phyloP scores from a whole-genome alignment of 2,888 invertebrate genomes.

The Brachyptera putata region DNA sequence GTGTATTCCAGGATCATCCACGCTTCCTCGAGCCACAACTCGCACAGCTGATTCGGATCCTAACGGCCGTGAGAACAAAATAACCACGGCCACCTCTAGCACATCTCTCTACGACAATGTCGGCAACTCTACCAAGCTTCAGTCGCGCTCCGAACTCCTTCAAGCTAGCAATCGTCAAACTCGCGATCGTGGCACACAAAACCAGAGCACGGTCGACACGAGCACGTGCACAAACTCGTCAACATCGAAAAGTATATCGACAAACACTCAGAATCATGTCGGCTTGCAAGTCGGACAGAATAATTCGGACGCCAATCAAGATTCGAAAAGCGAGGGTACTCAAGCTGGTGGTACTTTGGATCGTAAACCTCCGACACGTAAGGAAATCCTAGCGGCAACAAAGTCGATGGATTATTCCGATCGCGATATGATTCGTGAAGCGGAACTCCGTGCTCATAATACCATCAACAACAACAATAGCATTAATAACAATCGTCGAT shows the following conservation, averaged over 20 bases:
- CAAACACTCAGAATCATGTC: slow-evolving; percentile 66
- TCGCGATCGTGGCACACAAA: slow-evolving; percentile 43
- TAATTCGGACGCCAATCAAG: slow-evolving; percentile 48
- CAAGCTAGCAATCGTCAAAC: slow-evolving; percentile 42
- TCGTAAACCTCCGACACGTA: slow-evolving; percentile 16
- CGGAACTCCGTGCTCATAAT: slow-evolving; percentile 63
- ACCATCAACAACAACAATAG: slow-evolving; percentile 61
- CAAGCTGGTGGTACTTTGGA: slow-evolving; percentile 71
- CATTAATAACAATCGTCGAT: slow-evolving; percentile 53
- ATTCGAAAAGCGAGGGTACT: slow-evolving; percentile 72
- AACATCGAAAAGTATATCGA: slow-evolving; percentile 58
- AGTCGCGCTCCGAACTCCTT: slow-evolving; percentile 34
- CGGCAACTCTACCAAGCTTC: slow-evolving; percentile 39
- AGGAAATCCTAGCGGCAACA: slow-evolving; percentile 36
- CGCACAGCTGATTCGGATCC: slow-evolving; percentile 64
- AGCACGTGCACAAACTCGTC: slow-evolving; percentile 62
- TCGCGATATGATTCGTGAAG: slow-evolving; percentile 57
- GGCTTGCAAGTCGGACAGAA: slow-evolving; percentile 52
- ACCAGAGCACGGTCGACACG: slow-evolving; percentile 65
- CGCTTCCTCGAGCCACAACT: slow-evolving; percentile 72
- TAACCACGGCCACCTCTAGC: slow-evolving; percentile 81
- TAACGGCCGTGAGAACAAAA: slow-evolving; percentile 54
- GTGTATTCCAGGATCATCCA: slow-evolving; percentile 66
- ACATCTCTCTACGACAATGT: slow-evolving; percentile 87
- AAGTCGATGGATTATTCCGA: slow-evolving; percentile 55